A percentile compares a stretch with the other conserved stretches of the same genome.
Evolutionary conservation across 2,797 vertebrate species (phyloP).

Genomic region (Spea hammondii): DNA sequence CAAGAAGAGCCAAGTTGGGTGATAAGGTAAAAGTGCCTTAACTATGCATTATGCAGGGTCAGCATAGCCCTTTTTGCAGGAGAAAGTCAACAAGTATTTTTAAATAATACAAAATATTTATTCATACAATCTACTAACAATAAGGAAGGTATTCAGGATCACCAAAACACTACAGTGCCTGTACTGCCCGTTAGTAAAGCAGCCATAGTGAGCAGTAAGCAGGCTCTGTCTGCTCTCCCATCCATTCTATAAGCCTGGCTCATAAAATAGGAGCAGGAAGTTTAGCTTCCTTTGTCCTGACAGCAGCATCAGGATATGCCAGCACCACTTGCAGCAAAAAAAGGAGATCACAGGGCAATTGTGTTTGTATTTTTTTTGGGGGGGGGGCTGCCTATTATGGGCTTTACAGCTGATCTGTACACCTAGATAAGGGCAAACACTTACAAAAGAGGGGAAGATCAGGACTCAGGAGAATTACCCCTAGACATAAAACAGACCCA

Average conservation of each 20-base stretch:
- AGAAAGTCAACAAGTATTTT: no score
- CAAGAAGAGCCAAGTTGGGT: no score
- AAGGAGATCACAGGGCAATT: background rate
- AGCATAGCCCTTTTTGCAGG: no score
- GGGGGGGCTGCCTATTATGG: background rate
- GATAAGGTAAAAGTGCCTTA: no score
- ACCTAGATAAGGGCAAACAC: background rate
- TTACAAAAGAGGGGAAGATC: background rate
- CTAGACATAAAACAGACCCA: background rate
- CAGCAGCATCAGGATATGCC: slow-evolving; percentile 2
- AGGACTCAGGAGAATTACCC: no score
- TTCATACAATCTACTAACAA: no score
- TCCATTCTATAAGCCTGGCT: background rate
- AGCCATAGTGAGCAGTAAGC: background rate
- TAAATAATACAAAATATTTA: no score
- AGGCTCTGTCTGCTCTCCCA: background rate
- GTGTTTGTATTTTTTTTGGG: no score
- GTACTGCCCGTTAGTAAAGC: no score
- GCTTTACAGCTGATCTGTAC: background rate
- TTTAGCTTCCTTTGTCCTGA: slow-evolving; percentile 24
- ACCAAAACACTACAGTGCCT: no score
- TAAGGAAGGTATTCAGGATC: no score
- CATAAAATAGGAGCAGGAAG: slow-evolving; percentile 30
- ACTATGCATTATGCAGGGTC: no score
- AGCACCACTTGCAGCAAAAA: slow-evolving; percentile 3